Percentiles rank a stretch among this genome's conserved stretches.
phyloP scores from a whole-genome alignment of 2,888 invertebrate species.

The Orchestes rusci region DNA sequence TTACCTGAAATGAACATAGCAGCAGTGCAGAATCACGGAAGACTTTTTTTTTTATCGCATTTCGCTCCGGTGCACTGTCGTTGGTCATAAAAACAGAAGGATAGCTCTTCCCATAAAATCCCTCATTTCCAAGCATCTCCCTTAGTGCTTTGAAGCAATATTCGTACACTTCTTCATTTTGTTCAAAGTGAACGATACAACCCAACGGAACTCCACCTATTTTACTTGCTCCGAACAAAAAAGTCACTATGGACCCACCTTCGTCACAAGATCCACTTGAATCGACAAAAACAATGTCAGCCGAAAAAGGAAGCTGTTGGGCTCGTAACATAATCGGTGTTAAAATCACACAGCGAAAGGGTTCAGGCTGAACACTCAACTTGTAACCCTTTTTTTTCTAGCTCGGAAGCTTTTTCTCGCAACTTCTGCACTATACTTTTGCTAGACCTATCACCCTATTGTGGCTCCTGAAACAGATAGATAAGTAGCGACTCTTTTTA shows the following conservation, averaged over 20 bases:
- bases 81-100: slow-evolving; percentile 1
- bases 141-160: slow-evolving; percentile 1
- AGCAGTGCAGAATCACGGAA: slow-evolving; percentile 1
- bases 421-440: slow-evolving; percentile 2
- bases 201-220: neutral
- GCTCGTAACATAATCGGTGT: slow-evolving; percentile 1
- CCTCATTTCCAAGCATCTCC: slow-evolving; percentile 1
- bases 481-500: neutral
- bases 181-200: neutral
- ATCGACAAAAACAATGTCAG: neutral
- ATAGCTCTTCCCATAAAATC: slow-evolving; percentile 1
- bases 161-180: slow-evolving; percentile 1
- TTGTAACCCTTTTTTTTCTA: slow-evolving; percentile 2
- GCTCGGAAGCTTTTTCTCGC: neutral
- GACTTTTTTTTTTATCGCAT: neutral
- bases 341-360: slow-evolving; percentile 2
- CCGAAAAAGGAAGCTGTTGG: slow-evolving; percentile 1
- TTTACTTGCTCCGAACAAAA: neutral
- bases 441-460: slow-evolving; percentile 2
- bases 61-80: slow-evolving; percentile 3
- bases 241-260: neutral
- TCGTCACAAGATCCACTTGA: neutral
- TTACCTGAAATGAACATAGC: slow-evolving; percentile 3
- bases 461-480: neutral
- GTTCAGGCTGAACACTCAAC: slow-evolving; percentile 1